Evolutionary conservation across 2,888 invertebrate genomes (phyloP), one percentile per base, ranked within the genome.

Genomic region (Erebia aethiops): DNA sequence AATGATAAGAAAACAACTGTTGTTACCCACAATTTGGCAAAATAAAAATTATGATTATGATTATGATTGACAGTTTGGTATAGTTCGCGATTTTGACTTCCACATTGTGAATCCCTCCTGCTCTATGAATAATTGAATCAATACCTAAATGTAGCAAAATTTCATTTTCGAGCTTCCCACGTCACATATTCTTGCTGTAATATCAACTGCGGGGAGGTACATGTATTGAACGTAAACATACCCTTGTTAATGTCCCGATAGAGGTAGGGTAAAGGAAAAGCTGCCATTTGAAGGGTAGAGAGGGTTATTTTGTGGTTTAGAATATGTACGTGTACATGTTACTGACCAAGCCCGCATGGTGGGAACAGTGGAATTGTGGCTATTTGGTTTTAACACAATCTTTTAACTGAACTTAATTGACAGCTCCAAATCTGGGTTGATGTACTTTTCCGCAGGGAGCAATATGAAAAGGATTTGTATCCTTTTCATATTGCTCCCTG

Each of bases 211-310:
- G 21, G 18, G 11, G 14, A 43, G 43, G 61, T 49, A 62, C 18
- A 46, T 16, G 51, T 52, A 35, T 35, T 11, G 41, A 54, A 54
- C 54, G 64, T 64, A 35, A 62, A 52, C 54, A 54, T 16, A 52
- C 64, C 64, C 64, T 64, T 18, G 64, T 64, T 54, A 54, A 52
- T 52, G 64, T 11, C 35, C 52, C n/a, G 52, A 52, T 52, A 64
- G 41, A 41, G 54, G 52, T 18, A 52, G 35, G 52, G 11, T 52
- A 62, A 18, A 13, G 61, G 46, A 61, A 43, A 62, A 21, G 49
- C 18, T 21, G 62, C 14, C 62, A 14, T 49, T 61, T 61, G 46
- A 62, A 62, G 13, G 18, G 62, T 62, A 21, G 46, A 46, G 61
- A 61, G 61, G 61, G 46, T 46, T 35, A 18, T 16, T 62, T 46